Base-by-base conservation (phyloP, 2,797 vertebrate species). In the Urophycis tenuis region DNA sequence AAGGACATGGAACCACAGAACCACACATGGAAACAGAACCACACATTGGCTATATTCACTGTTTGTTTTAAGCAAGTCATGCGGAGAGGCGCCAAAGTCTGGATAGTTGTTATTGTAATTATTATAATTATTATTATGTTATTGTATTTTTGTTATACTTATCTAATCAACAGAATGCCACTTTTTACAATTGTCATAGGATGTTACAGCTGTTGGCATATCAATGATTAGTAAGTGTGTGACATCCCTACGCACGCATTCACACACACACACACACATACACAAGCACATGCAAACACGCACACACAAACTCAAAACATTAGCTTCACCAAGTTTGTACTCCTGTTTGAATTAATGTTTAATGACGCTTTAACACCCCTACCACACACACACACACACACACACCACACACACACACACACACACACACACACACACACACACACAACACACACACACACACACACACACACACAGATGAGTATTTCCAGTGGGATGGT, bases 401-500 rank as follows among this genome's bases (percentile, higher is more conserved):
- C 10, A 9, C 4, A 29, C n/a, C 64, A 67, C n/a, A 14, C 64
- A 67, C 64, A 29, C n/a, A 67, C 64, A 67, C 53, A 60, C 17
- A 7, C 53, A 60, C 53, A 60, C n/a, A 25, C 53, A 60, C 22
- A 60, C n/a, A 25, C 53, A 7, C 53, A 60, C n/a, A 25, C 53
- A 60, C 53, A 7, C n/a, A 60, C 17, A 60, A 60, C 53, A 60
- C 53, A 60, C 53, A 60, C 53, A 64, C 22, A 64, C 60, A n/a
- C 60, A n/a, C 3, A 64, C 60, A n/a, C 60, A 64, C 64, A 69
- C 64, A 69, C n/a, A 69, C 64, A 69, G 29, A 69, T 7, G 25
- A 29, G 30, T 11, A 69, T 69, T 69, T 69, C 22, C 32, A 78
- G 77, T 36, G 80, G 74, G 87, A 89, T 87, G 85, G 88, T 84